Base-by-base conservation (phyloP, 1,140 invertebrate genomes). In the Tachypleus tridentatus region DNA sequence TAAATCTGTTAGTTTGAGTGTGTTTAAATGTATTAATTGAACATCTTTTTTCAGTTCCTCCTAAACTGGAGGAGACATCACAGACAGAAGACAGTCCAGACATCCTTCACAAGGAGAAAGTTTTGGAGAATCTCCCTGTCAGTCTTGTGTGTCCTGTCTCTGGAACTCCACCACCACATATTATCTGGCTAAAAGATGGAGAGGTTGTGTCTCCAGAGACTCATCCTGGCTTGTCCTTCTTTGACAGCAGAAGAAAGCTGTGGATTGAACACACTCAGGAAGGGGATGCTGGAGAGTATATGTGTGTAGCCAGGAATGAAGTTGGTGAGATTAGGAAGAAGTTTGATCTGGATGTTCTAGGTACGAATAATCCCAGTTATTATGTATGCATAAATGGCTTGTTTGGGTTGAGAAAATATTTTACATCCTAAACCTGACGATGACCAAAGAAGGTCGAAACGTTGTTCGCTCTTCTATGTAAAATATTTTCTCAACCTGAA, bases 151-250 rank as follows among this genome's bases (percentile, higher is more conserved):
- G 71, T 58, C 8, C 49, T n/a, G 49, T 61, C 6, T 58, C 10
- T 3, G 71, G 70, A n/a, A 75, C 78, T 60, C 82, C 82, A 3
- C 62, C 67, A 54, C 82, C 82, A 4, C 51, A 67, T 9, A 73
- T 80, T 11, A 65, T 67, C 6, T 80, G 78, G 78, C 63, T 73
- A 9, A 77, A 77, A 67, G 72, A 78, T 66, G 67, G 72, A 57
- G n/a, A 63, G 11, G 51, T 68, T 29, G 29, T 29, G 29, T 29
- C 29, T 29, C 29, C 29, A 29, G 29, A 29, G 29, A 29, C 29
- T 29, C 29, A 29, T 29, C 29, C 29, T 29, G 78, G 73, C n/a
- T 52, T 10, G 5, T 59, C 51, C 60, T 63, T 68, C 5, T 62
- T 52, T 58, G 8, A 61, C 57, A 10, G 9, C 11, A 58, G 62